phyloP scores from a whole-genome alignment of 1,140 invertebrate genomes.

The Drosophila ironensis region DNA sequence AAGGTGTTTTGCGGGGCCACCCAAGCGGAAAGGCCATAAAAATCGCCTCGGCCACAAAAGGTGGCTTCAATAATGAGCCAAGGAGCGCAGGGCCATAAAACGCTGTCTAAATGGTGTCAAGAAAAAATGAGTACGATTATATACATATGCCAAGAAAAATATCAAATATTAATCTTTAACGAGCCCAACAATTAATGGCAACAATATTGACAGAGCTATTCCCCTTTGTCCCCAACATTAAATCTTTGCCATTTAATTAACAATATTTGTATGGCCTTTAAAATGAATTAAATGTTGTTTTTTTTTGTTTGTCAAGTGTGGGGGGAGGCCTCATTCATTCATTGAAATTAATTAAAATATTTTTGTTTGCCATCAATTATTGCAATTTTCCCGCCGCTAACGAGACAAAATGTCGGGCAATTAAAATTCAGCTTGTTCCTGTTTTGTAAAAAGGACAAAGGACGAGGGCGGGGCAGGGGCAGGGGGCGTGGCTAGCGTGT shows the following conservation, averaged over 20 bases:
- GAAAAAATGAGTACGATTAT: background rate
- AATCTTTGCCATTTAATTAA: no score
- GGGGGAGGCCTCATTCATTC: slow-evolving; percentile 15
- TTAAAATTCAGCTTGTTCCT: slow-evolving; percentile 49
- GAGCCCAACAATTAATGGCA: no score
- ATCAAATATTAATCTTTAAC: no score
- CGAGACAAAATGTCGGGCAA: slow-evolving; percentile 61
- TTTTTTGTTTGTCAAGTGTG: background rate
- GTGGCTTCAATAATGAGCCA: slow-evolving; percentile 60
- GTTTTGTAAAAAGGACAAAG: slow-evolving; percentile 11
- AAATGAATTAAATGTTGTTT: no score
- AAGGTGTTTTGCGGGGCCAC: slow-evolving; percentile 30
- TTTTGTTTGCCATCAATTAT: slow-evolving; percentile 65
- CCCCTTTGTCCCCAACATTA: no score
- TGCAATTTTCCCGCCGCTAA: slow-evolving; percentile 67
- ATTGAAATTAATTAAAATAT: slow-evolving; percentile 76
- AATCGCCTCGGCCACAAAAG: slow-evolving; percentile 51
- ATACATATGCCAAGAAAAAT: no score
- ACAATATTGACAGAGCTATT: no score
- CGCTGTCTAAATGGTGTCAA: slow-evolving; percentile 21
- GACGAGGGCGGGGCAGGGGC: background rate
- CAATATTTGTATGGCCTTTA: no score
- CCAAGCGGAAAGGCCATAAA: slow-evolving; percentile 55
- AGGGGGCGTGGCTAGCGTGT: slow-evolving; percentile 33
- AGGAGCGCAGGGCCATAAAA: slow-evolving; percentile 35